These are phyloP conservation scores for Cephus spinipes DNA, from an alignment of 2,888 invertebrate genomes.

Conservation along the genomic window DNA sequence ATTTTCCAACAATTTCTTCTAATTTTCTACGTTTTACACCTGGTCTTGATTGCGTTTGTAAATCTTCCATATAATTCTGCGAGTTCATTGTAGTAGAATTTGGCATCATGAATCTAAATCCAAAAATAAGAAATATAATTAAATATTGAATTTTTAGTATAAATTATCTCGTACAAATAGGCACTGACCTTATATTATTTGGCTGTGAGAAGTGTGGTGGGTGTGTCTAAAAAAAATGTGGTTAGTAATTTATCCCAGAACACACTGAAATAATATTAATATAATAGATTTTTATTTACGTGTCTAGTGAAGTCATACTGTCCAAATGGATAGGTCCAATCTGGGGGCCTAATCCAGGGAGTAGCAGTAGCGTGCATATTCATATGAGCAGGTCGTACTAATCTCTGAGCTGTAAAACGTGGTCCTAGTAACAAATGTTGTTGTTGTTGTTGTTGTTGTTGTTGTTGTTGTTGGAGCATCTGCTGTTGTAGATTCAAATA, in stretches of 20 bases:
- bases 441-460: no score
- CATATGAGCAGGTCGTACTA: conserved; percentile 31
- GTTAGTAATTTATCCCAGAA: neutral
- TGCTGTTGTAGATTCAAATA: conserved; percentile 44
- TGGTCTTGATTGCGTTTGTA: conserved; percentile 25
- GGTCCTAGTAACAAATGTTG: conserved; percentile 36
- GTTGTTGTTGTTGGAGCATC: conserved; percentile 36
- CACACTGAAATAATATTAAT: neutral
- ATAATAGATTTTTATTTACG: neutral
- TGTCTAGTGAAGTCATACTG: neutral
- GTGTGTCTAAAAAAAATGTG: neutral
- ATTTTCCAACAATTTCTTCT: conserved; percentile 42
- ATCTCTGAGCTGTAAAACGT: conserved; percentile 23
- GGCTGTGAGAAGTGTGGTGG: neutral
- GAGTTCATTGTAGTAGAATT: conserved; percentile 16
- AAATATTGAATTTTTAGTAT: neutral
- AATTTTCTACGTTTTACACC: conserved; percentile 36
- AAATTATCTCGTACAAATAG: neutral
- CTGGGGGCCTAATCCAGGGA: conserved; percentile 37
- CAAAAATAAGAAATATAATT: neutral
- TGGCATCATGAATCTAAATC: neutral
- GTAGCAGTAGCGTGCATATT: conserved; percentile 30
- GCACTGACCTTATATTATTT: neutral
- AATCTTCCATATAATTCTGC: conserved; percentile 19
- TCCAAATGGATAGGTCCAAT: conserved; percentile 38